Evolutionary conservation across 2,888 invertebrate genomes (phyloP).

Genomic region (Tachystola acroxantha): DNA sequence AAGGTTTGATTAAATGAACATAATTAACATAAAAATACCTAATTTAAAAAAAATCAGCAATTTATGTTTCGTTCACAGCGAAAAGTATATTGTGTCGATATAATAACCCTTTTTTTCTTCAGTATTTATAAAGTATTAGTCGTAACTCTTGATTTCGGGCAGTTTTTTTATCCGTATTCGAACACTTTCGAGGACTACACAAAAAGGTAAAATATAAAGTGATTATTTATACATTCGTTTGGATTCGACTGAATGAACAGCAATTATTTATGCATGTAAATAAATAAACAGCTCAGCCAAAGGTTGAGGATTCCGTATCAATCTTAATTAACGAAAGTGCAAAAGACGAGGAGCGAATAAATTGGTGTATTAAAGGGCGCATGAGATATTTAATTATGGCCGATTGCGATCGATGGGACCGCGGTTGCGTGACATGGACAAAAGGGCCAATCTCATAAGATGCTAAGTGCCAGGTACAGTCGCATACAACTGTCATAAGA

Average conservation of each 20-base stretch:
- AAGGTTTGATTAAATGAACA: no score
- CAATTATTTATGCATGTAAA: constrained; percentile 38
- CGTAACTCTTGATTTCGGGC: no score
- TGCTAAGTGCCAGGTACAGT: constrained; percentile 29
- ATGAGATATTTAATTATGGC: constrained; percentile 71
- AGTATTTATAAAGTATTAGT: no score
- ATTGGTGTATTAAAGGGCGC: constrained; percentile 66
- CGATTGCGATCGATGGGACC: constrained; percentile 56
- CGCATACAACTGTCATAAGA: constrained; percentile 25
- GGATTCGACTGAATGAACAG: constrained; percentile 11
- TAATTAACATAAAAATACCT: no score
- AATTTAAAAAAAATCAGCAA: no score
- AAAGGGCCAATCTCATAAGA: constrained; percentile 47
- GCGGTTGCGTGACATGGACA: constrained; percentile 63
- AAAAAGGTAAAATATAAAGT: no score
- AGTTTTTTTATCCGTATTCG: no score
- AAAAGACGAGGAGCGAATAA: constrained; percentile 56
- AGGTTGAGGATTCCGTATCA: constrained; percentile 55
- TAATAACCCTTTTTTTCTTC: no score
- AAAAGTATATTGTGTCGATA: no score
- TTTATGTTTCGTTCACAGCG: no score
- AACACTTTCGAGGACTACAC: no score
- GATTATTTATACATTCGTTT: no score
- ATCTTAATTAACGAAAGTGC: constrained; percentile 67
- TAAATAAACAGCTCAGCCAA: constrained; percentile 37